A percentile compares a stretch with the other conserved stretches of the same genome.
These are phyloP conservation scores for Crematogaster levior DNA, from an alignment of 2,888 invertebrate genomes.

Conservation along the genomic window DNA sequence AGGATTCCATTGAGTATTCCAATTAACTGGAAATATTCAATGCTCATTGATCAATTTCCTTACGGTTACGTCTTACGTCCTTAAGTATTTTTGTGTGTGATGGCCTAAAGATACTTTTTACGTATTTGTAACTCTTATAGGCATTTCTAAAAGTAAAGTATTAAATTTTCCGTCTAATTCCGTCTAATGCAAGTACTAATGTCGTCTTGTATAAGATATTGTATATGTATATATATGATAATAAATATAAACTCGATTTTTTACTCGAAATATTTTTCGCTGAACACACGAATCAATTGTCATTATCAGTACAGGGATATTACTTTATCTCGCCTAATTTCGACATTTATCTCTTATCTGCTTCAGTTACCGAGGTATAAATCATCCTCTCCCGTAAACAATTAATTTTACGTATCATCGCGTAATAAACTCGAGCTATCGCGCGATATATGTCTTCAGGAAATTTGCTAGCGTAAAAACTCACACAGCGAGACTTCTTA, in stretches of 20 bases:
- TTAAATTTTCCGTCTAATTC: not conserved
- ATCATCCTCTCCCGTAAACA: conserved; percentile 65
- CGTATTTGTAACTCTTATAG: not conserved
- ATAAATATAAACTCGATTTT: not conserved
- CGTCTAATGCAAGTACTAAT: not conserved
- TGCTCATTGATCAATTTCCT: too few species aligned
- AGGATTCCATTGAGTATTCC: too few species aligned
- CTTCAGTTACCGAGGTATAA: conserved; percentile 57
- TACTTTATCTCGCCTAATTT: conserved; percentile 65
- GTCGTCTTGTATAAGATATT: not conserved
- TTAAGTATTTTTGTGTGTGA: too few species aligned
- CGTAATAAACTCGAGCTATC: conserved; percentile 45
- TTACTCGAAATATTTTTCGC: not conserved
- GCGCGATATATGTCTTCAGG: conserved; percentile 20
- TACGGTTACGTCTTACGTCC: too few species aligned
- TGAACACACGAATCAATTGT: conserved; percentile 41
- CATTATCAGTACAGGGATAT: conserved; percentile 38
- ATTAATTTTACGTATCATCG: conserved; percentile 63
- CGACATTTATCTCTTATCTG: conserved; percentile 63
- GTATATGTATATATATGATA: not conserved
- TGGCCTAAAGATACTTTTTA: too few species aligned
- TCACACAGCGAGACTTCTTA: not conserved
- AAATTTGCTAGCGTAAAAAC: not conserved
- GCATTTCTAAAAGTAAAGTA: not conserved
- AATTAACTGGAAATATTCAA: too few species aligned